phyloP scores from a whole-genome alignment of 2,888 invertebrate genomes.

The Ormyrus nitidulus region DNA sequence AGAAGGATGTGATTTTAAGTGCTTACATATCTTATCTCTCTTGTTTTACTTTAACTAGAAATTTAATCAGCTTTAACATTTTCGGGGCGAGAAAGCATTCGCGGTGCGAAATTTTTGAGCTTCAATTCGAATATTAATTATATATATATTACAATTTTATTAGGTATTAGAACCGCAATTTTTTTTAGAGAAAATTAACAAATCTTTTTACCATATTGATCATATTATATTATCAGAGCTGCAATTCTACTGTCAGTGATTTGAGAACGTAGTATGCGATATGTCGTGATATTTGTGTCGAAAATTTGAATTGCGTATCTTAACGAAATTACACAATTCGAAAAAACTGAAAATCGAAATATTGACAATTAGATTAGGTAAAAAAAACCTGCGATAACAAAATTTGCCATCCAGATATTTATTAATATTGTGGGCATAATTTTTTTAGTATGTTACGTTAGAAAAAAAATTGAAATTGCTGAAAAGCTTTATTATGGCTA shows the following conservation, averaged over 20 bases:
- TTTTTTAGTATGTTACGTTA: neutral
- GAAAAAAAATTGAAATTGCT: conserved; percentile 1
- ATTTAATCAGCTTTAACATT: conserved; percentile 39
- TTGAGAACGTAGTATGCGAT: conserved; percentile 7
- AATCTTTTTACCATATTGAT: no score
- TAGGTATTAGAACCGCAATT: neutral
- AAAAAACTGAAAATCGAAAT: neutral
- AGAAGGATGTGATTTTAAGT: conserved; percentile 51
- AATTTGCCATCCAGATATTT: conserved; percentile 7
- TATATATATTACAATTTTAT: no score
- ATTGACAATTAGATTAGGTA: no score
- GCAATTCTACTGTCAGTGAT: conserved; percentile 19
- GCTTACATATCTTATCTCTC: conserved; percentile 55
- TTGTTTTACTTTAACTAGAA: conserved; percentile 43
- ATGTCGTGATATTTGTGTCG: conserved; percentile 70
- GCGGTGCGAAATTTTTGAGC: conserved; percentile 5
- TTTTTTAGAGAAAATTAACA: conserved; percentile 1
- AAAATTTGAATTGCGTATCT: conserved; percentile 14
- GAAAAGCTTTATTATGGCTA: conserved; percentile 16
- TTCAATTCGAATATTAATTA: neutral
- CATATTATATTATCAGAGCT: neutral
- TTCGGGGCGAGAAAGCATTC: neutral
- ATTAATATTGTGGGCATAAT: conserved; percentile 16
- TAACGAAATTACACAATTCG: conserved; percentile 10
- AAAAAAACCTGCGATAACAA: no score